A percentile compares a stretch with the other conserved stretches of the same genome.
Conservation (phyloP, 2,113 vertebrate species). For the Mungos mungo region DNA sequence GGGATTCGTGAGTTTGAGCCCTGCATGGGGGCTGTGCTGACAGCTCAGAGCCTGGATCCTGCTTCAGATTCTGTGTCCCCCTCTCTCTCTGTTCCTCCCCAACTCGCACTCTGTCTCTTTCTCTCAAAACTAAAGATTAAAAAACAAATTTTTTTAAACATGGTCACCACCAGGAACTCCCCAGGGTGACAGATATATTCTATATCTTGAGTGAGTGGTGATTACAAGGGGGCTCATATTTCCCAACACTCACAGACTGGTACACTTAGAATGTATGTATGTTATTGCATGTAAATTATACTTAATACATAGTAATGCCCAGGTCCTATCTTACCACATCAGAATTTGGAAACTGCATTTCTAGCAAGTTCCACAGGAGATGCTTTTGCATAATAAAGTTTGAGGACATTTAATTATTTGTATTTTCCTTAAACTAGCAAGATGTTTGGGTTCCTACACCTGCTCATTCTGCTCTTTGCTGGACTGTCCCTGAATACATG, state of each 20-base stretch:
- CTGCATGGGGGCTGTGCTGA: too few relatives aligned
- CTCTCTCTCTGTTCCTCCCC: too few relatives aligned
- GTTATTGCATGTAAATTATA: not conserved
- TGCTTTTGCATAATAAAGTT: not conserved
- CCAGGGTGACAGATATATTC: not conserved
- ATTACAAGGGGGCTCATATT: not conserved
- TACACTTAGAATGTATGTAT: not conserved
- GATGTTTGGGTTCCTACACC: not conserved
- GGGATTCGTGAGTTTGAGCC: too few relatives aligned
- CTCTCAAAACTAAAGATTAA: too few relatives aligned
- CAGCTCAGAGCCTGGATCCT: too few relatives aligned
- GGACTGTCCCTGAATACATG: not conserved
- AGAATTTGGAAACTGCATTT: not conserved
- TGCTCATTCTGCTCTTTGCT: not conserved
- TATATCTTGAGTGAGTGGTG: not conserved
- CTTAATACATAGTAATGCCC: not conserved
- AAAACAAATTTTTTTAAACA: not conserved
- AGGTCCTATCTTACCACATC: not conserved
- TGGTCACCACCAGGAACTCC: not conserved
- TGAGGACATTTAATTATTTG: not conserved
- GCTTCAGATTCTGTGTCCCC: too few relatives aligned
- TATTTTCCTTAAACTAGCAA: not conserved
- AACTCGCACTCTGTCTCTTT: too few relatives aligned
- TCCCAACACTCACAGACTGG: not conserved
- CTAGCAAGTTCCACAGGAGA: not conserved